Evolutionary conservation across 2,113 vertebrate genomes (phyloP), one percentile per base, ranked within the genome.

Genomic region (Catharus fuscescens): DNA sequence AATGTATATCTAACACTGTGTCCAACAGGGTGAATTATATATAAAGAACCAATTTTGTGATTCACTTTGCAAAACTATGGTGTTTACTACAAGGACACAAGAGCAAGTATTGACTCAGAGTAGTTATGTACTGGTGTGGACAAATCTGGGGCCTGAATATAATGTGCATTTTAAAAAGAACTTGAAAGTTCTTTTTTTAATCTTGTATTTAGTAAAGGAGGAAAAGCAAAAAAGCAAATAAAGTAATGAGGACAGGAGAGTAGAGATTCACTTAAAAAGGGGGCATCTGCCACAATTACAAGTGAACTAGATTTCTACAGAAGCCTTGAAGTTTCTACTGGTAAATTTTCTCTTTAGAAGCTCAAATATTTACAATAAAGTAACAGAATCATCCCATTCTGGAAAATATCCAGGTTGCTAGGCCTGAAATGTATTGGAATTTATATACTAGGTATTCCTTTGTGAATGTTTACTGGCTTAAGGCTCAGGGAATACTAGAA

Each of bases 1-100:
- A 96, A 92, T 93, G 92, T 95, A 95, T 90, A 74, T 91, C 83
- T 31, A 94, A 96, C 72, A 74, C 61, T 82, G 76, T 91, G 91
- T 96, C 88, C 88, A 92, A 91, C 65, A 94, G 90, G 64, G 77
- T 71, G 40, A 92, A 53, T 74, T 96, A 78, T 34, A 52, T 61
- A 42, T 81, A 69, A 70, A 78, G 36, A 87, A 60, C 36, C 21
- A 56, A 44, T 80, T 79, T 72, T 93, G 94, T 92, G 84, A 97
- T 90, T 96, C 48, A 82, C 70, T 96, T 97, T 80, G 88, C 81
- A 78, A 95, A 93, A 56, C 57, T 92, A 65, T 95, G 62, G 42
- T 92, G 82, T 95, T 96, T 96, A 94, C 91, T 90, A 70, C 52
- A 67, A 59, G 95, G 94, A 92, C 79, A 91, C 67, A 79, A 71